Evolutionary conservation across 2,888 invertebrate species (phyloP), one percentile per base, ranked within the genome.

Genomic region (Erebia aethiops): DNA sequence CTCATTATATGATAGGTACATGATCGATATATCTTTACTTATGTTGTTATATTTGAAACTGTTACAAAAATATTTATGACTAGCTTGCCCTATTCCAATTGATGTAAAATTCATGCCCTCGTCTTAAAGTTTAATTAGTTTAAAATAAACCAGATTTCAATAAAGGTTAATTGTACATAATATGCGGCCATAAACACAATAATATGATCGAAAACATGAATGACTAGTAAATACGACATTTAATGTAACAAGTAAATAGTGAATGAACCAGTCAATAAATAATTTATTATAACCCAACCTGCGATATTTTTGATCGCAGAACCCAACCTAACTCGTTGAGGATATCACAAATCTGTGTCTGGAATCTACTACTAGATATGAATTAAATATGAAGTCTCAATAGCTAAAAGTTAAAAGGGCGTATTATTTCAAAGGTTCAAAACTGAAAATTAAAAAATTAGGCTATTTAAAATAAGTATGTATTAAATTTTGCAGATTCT

Each of bases 231-330:
- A 41, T 64, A 70, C 69, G 72, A 73, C 66, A 62, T 62, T 49
- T 49, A 49, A 73, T 65, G 62, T 58, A 58, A 57, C 71, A 57
- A 57, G 65, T 62, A 61, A 61, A 21, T 26, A 62, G 75, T 76
- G 72, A 77, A 76, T 76, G 71, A 75, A 72, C 70, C 73, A 67
- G 69, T 74, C 69, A 75, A 73, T 73, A 65, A 70, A 72, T 75
- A 64, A 76, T 62, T 75, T 63, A 75, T 71, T 77, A 78, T 78
- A 77, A 77, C 74, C 71, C 26, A 73, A 73, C 76, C 76, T 69
- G n/a, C n/a, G n/a, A n/a, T n/a, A n/a, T n/a, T n/a, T n/a, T n/a
- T n/a, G n/a, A n/a, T n/a, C n/a, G n/a, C n/a, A n/a, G n/a, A 77
- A 77, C 74, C 71, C 26, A 73, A 73, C 76, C 76, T 69, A 68